These are phyloP conservation scores for Leptinotarsa lineolata DNA, from an alignment of 1,140 invertebrate species.

Conservation along the genomic window DNA sequence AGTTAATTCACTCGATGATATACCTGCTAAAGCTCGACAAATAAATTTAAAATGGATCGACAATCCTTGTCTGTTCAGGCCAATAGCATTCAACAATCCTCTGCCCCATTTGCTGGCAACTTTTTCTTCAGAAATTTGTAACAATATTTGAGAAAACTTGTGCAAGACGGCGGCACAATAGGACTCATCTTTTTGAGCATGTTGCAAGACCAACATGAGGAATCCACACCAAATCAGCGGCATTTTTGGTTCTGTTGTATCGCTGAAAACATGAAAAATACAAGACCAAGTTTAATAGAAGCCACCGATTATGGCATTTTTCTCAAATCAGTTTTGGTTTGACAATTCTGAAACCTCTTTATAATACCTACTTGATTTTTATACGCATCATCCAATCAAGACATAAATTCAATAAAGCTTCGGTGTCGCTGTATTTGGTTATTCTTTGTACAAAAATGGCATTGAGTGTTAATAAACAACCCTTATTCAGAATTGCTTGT, in stretches of 20 bases:
- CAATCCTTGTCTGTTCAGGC: conserved; percentile 46
- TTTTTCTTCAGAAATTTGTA: conserved; percentile 48
- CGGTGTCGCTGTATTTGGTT: conserved; percentile 38
- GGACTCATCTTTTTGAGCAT: conserved; percentile 46
- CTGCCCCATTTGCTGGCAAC: conserved; percentile 46
- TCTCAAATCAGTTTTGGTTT: no score
- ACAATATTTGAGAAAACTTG: conserved; percentile 48
- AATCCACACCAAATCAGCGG: conserved; percentile 51
- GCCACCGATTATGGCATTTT: no score
- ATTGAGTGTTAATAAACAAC: conserved; percentile 50
- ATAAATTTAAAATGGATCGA: conserved; percentile 47
- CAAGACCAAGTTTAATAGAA: no score
- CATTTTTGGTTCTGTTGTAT: conserved; percentile 49
- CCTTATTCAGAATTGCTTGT: conserved; percentile 42
- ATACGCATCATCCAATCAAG: conserved; percentile 49
- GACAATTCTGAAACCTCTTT: no score
- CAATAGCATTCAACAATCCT: conserved; percentile 51
- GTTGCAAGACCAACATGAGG: conserved; percentile 42
- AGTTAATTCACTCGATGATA: neutral
- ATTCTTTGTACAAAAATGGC: conserved; percentile 50
- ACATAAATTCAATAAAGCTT: conserved; percentile 44
- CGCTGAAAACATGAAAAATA: conserved; percentile 36
- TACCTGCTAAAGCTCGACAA: conserved; percentile 41
- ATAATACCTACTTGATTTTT: conserved; percentile 48
- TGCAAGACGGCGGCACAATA: conserved; percentile 41